Base-by-base conservation (phyloP, 2,797 vertebrate genomes). In the Cheirogaleus major region DNA sequence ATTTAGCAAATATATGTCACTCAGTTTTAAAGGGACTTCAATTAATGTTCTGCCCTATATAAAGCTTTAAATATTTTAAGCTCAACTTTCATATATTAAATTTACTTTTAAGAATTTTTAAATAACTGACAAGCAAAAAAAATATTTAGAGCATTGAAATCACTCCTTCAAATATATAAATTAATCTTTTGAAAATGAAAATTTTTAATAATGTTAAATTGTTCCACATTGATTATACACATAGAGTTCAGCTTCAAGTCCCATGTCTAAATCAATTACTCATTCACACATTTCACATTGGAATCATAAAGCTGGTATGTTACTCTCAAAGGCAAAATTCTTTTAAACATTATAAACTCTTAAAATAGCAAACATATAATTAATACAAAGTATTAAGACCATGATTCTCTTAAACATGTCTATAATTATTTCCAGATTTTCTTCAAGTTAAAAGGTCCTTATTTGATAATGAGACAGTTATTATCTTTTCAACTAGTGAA, bases 361-460 rank as follows among this genome's bases (percentile, higher is more conserved):
- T 90, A 88, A 84, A 76, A 38, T 76, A 35, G 52, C 52, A 89
- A 85, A 35, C 20, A 73, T 20, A 63, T 57, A 76, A 72, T 92
- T 94, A 91, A 92, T 85, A 52, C 4, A 91, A 81, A 89, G 52
- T 41, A 30, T 57, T 70, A 96, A 38, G 38, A 38, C 12, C 14
- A 10, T 86, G 48, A 72, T 93, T 59, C 4, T 63, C 15, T 63
- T 85, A n/a, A 84, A 55, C 5, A 14, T 85, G 2, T 79, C 72
- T 87, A 12, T 18, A 76, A 90, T 93, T 94, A 43, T 57, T 89
- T 93, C 15, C 43, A 93, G 35, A 84, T 57, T 83, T 95, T 78
- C 25, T 75, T 35, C 70, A 70, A 27, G 43, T 80, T 69, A 85
- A 81, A 50, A 43, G 20, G 11, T 43, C n/a, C 6, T 73, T 91